Evolutionary conservation across 2,888 invertebrate species (phyloP).

Genomic region (Hirtodrosophila histrioides): DNA sequence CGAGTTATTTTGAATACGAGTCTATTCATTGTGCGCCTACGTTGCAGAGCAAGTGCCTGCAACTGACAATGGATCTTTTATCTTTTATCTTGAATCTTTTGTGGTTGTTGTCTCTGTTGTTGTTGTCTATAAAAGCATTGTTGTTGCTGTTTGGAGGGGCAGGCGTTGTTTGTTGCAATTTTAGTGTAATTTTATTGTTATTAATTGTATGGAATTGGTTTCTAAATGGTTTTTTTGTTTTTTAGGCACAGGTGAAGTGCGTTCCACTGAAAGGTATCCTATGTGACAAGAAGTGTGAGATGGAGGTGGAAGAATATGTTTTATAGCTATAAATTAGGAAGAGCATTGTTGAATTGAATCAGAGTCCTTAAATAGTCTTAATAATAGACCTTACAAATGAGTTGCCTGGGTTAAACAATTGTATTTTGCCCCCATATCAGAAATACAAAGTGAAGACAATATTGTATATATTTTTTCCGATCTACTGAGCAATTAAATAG

Average conservation of each 20-base stretch:
- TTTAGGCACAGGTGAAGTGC: conserved; percentile 30
- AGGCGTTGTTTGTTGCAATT: conserved; percentile 72
- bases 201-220: conserved; percentile 73
- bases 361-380: too few species aligned
- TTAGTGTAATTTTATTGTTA: conserved; percentile 76
- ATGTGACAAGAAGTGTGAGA: neutral
- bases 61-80: conserved; percentile 52
- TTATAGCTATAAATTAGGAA: conserved; percentile 1
- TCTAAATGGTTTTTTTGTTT: conserved; percentile 52
- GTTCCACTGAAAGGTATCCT: conserved; percentile 7
- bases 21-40: conserved; percentile 25
- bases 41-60: conserved; percentile 46
- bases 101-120: conserved; percentile 39
- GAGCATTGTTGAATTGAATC: neutral
- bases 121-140: conserved; percentile 37
- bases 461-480: neutral
- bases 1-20: conserved; percentile 75
- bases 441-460: neutral
- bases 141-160: conserved; percentile 31
- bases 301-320: neutral
- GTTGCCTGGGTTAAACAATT: neutral
- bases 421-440: neutral
- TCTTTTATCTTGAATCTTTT: conserved; percentile 32
- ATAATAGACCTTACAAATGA: neutral
- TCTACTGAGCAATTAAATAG: too few species aligned